These are phyloP conservation scores for Urosaurus nigricauda DNA, from an alignment of 2,797 vertebrate genomes.

Conservation along the genomic window DNA sequence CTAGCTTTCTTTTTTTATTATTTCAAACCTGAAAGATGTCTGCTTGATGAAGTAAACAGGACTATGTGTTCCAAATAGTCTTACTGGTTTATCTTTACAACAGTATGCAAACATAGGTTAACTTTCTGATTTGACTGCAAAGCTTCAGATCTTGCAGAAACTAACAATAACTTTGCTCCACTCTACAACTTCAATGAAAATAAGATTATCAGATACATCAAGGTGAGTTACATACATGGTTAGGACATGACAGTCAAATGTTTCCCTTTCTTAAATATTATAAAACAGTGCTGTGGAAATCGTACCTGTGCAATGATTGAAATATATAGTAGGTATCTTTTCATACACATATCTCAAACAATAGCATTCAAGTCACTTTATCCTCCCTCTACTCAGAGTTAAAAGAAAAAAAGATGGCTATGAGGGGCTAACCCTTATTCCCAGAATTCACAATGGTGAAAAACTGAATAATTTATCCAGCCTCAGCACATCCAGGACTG, in stretches of 20 bases:
- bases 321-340: not conserved
- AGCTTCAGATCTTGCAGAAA: not conserved
- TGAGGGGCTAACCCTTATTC: not conserved
- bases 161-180: conserved; percentile 1
- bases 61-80: not conserved
- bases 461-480: not conserved
- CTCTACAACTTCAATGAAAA: conserved; percentile 10
- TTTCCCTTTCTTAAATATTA: conserved; percentile 13
- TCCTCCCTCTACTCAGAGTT: not conserved
- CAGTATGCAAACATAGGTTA: not conserved
- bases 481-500: not conserved
- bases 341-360: not conserved
- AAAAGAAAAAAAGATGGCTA: not conserved
- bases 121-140: not conserved
- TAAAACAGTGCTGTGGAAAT: not conserved
- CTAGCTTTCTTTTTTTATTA: not conserved
- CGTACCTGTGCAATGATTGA: not conserved
- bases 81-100: not conserved
- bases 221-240: not conserved
- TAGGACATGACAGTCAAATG: not conserved
- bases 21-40: conserved; percentile 1
- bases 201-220: not conserved
- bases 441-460: not conserved
- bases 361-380: not conserved
- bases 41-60: conserved; percentile 24